Conservation (phyloP, 2,888 invertebrate species). For the Petrophora chlorosata region DNA sequence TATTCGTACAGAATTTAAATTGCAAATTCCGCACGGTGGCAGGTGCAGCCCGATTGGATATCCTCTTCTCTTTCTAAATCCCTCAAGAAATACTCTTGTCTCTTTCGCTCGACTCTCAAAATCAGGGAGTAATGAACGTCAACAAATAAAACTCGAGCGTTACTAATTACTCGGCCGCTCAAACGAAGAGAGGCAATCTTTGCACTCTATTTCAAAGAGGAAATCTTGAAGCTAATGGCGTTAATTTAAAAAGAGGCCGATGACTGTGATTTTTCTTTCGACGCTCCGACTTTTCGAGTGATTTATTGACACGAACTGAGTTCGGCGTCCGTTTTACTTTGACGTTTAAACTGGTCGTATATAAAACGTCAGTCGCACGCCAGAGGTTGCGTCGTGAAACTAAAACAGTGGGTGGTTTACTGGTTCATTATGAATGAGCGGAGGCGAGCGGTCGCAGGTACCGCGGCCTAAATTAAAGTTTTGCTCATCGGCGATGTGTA, state of each 20-base stretch:
- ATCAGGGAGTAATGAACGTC: constrained; percentile 82
- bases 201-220: constrained; percentile 79
- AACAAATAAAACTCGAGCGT: constrained; percentile 84
- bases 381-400: constrained; percentile 53
- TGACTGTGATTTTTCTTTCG: constrained; percentile 80
- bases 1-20: constrained; percentile 83
- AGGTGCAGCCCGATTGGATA: constrained; percentile 76
- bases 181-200: constrained; percentile 80
- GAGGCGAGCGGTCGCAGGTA: constrained; percentile 62
- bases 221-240: constrained; percentile 81
- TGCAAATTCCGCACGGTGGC: constrained; percentile 81
- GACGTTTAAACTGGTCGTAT: constrained; percentile 49
- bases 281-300: constrained; percentile 64
- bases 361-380: constrained; percentile 73
- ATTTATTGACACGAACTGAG: constrained; percentile 68
- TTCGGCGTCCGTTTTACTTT: constrained; percentile 41
- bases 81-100: constrained; percentile 52
- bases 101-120: constrained; percentile 59
- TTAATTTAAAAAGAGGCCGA: constrained; percentile 81
- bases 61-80: constrained; percentile 61
- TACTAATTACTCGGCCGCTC: constrained; percentile 81
- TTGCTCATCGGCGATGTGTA: constrained; percentile 66
- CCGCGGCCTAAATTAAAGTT: constrained; percentile 77
- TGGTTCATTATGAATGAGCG: constrained; percentile 71
- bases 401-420: constrained; percentile 74